A percentile compares a stretch with the other conserved stretches of the same genome.
Conservation (phyloP, 2,888 invertebrate genomes). For the Dasypolia templi region DNA sequence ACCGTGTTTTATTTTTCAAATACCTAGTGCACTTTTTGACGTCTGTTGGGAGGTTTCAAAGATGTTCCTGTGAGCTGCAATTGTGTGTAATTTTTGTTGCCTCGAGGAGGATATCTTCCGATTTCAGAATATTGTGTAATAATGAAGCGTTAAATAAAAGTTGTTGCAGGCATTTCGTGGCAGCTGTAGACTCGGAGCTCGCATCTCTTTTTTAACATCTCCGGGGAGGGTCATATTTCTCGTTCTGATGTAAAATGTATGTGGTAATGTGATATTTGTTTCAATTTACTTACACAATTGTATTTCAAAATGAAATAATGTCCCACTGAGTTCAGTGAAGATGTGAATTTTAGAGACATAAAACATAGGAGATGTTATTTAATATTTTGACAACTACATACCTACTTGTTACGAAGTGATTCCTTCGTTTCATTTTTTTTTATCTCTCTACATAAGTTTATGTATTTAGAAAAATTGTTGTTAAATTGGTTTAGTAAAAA, state of each 20-base stretch:
- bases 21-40: constrained; percentile 74
- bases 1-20: constrained; percentile 74
- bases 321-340: constrained; percentile 40
- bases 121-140: constrained; percentile 45
- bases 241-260: constrained; percentile 46
- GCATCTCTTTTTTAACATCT: constrained; percentile 37
- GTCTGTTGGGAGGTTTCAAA: constrained; percentile 57
- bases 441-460: too few species aligned
- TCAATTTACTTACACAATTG: constrained; percentile 50
- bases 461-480: too few species aligned
- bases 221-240: constrained; percentile 51
- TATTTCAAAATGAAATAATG: constrained; percentile 49
- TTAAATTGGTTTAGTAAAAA: too few species aligned
- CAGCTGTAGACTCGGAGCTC: constrained; percentile 27
- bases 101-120: constrained; percentile 20
- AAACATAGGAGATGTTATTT: constrained; percentile 1
- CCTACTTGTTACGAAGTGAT: background rate
- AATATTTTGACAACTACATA: background rate
- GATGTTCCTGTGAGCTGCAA: constrained; percentile 49
- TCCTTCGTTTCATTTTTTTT: background rate
- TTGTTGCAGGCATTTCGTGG: constrained; percentile 29
- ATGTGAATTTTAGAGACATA: constrained; percentile 22
- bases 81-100: constrained; percentile 46
- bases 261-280: constrained; percentile 56
- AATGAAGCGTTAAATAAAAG: constrained; percentile 46